These are phyloP conservation scores for Campylorhamphus procurvoides DNA, from an alignment of 2,113 vertebrate species.

Conservation along the genomic window DNA sequence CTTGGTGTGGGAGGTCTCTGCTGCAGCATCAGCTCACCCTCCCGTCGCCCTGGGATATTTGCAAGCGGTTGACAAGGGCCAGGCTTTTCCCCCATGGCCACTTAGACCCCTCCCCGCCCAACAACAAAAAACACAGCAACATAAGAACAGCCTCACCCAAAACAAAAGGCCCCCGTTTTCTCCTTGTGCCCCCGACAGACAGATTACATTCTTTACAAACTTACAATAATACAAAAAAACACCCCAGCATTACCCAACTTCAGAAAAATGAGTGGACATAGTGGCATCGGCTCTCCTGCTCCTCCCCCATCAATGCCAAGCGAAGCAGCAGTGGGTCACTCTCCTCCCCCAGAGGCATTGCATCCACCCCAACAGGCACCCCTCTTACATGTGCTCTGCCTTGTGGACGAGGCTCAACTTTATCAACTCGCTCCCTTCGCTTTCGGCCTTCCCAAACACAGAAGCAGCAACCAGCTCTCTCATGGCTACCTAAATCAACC, in stretches of 20 bases:
- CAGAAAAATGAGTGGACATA: not conserved
- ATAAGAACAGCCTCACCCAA: conserved; percentile 21
- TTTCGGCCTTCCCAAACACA: not conserved
- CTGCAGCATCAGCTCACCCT: not conserved
- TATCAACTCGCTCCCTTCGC: not conserved
- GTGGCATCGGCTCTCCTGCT: not conserved
- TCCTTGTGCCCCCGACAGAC: conserved; percentile 58
- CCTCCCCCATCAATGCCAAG: not conserved
- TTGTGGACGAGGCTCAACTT: not conserved
- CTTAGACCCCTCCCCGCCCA: not conserved
- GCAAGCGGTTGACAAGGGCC: not conserved
- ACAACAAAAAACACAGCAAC: conserved; percentile 38
- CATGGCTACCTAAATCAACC: not conserved
- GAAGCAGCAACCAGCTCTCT: not conserved
- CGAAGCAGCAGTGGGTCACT: not conserved
- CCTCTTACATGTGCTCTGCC: not conserved
- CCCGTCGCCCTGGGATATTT: not conserved
- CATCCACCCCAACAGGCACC: not conserved
- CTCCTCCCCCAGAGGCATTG: not conserved
- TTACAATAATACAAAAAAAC: conserved; percentile 64
- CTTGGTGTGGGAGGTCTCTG: conserved; percentile 1
- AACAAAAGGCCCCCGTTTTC: conserved; percentile 28
- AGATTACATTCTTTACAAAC: conserved; percentile 76
- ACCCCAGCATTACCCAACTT: not conserved
- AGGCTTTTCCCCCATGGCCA: not conserved